These are phyloP conservation scores for Apodemus agrarius DNA, from an alignment of 2,797 vertebrate genomes.

Conservation along the genomic window DNA sequence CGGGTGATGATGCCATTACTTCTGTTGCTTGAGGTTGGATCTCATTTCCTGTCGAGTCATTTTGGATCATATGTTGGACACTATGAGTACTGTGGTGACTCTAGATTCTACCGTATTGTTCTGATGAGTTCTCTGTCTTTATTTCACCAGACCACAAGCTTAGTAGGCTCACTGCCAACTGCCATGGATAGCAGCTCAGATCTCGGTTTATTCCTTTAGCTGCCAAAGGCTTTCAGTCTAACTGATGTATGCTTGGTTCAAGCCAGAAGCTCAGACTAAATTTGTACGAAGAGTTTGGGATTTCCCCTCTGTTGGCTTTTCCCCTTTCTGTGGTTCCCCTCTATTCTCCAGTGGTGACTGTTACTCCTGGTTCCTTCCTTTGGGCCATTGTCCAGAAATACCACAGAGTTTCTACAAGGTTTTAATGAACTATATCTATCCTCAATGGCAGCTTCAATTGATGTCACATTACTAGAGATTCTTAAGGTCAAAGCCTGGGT, in stretches of 20 bases:
- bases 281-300: not conserved
- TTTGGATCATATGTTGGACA: not conserved
- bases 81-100: not conserved
- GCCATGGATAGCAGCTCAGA: not conserved
- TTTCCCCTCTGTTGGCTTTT: not conserved
- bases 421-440: not conserved
- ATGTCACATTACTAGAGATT: not conserved
- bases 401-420: not conserved
- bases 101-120: not conserved
- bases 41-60: not conserved
- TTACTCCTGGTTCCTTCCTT: not conserved
- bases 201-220: not conserved
- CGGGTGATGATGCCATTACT: not conserved
- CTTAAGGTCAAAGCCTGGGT: not conserved
- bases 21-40: not conserved
- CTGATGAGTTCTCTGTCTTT: not conserved
- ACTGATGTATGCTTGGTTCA: not conserved
- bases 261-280: not conserved
- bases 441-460: not conserved
- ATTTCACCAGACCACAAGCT: not conserved
- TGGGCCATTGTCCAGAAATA: not conserved
- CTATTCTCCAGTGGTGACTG: not conserved
- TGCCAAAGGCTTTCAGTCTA: not conserved
- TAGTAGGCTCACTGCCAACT: not conserved
- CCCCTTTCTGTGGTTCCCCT: not conserved